These are phyloP conservation scores for Aphaenogaster rudis DNA, from an alignment of 1,140 invertebrate species.

Conservation along the genomic window DNA sequence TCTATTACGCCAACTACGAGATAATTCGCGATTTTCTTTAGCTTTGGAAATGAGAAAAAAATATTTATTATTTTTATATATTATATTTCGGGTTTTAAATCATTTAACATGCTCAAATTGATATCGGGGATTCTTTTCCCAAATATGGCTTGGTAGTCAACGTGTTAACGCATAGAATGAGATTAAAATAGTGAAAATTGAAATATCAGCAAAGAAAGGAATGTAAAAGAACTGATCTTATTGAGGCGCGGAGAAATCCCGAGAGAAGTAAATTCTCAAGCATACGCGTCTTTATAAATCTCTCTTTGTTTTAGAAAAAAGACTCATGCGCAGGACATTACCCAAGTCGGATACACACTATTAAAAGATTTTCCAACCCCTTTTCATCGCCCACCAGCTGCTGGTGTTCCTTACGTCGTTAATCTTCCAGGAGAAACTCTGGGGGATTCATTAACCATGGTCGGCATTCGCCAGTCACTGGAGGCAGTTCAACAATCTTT, in stretches of 20 bases:
- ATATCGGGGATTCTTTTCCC: too few species aligned
- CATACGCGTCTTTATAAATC: constrained; percentile 50
- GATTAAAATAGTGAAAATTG: not conserved
- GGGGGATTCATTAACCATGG: constrained; percentile 73
- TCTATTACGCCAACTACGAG: too few species aligned
- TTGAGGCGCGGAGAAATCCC: not conserved
- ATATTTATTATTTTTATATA: too few species aligned
- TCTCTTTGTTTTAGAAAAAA: constrained; percentile 18
- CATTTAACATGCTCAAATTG: too few species aligned
- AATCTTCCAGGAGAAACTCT: constrained; percentile 71
- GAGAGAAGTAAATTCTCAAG: constrained; percentile 15
- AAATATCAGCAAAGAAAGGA: not conserved
- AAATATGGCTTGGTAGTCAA: too few species aligned
- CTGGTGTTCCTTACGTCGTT: constrained; percentile 67
- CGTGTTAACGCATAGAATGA: not conserved
- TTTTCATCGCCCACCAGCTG: constrained; percentile 53
- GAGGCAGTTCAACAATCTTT: constrained; percentile 65
- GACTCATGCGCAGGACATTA: constrained; percentile 48
- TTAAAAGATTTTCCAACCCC: constrained; percentile 52
- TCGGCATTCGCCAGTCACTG: constrained; percentile 63
- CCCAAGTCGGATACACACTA: constrained; percentile 25
- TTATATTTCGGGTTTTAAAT: too few species aligned
- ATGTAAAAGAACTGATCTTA: not conserved
- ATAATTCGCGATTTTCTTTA: too few species aligned
- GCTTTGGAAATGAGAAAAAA: too few species aligned